phyloP scores from a whole-genome alignment of 1,140 invertebrate genomes.

The Drosophila bocqueti region DNA sequence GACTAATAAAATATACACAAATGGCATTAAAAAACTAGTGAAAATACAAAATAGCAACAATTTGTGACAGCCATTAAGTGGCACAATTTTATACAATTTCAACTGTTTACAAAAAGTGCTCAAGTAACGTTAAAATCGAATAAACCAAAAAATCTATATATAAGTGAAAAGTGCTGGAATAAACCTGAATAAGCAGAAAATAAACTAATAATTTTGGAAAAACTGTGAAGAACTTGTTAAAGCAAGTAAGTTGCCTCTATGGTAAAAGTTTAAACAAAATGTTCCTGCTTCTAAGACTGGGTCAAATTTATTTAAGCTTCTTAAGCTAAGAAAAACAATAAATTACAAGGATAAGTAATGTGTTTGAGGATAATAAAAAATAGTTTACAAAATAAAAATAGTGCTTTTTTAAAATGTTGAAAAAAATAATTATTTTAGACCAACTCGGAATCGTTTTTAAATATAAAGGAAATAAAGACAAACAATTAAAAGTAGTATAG shows the following conservation, averaged over 20 bases:
- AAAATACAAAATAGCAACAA: conserved; percentile 58
- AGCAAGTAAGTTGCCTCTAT: conserved; percentile 13
- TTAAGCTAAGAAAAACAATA: neutral
- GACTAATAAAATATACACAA: conserved; percentile 13
- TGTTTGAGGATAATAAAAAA: no score
- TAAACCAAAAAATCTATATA: conserved; percentile 10
- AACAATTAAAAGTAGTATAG: no score
- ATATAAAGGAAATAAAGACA: no score
- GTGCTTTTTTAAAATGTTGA: neutral
- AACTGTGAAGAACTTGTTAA: neutral
- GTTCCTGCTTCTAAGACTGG: neutral
- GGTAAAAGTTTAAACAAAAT: neutral
- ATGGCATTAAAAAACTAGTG: conserved; percentile 3
- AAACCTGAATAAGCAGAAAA: neutral
- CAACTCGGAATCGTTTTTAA: no score
- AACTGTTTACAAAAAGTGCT: conserved; percentile 16
- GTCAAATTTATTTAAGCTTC: neutral
- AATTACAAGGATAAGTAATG: no score
- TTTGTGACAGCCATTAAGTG: conserved; percentile 50
- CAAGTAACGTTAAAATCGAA: neutral
- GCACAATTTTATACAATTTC: conserved; percentile 17
- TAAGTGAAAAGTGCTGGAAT: conserved; percentile 23
- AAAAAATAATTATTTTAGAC: no score
- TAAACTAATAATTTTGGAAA: neutral
- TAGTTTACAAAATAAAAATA: neutral